Base-by-base conservation (phyloP, 2,888 invertebrate genomes). In the Cheilosia vulpina region DNA sequence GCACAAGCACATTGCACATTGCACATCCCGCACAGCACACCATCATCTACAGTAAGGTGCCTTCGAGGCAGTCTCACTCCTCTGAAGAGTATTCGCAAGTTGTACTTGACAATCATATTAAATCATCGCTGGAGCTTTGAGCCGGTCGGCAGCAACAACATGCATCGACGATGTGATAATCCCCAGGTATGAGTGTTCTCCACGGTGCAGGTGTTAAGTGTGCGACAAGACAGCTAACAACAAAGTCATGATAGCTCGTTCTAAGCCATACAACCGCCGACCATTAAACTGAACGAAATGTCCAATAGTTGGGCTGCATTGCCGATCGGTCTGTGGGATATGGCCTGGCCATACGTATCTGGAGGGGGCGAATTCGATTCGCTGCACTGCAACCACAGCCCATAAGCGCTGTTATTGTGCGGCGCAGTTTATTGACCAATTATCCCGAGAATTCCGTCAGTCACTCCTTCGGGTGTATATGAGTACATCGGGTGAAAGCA, bases 51-150 rank as follows among this genome's bases (percentile, higher is more conserved):
- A 43, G 55, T 60, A 41, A 69, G 65, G n/a, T 71, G 80, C 80
- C 80, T 55, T 50, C 69, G 45, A 80, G 84, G 75, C 75, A 71
- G 79, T 83, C 73, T 63, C 63, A 78, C 60, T 73, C 75, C 24
- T 9, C 60, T 27, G 27, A 57, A 65, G 62, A 65, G 62, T 43
- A 15, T 45, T 68, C 45, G 58, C 38, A 38, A 21, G 76, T 45
- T 60, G 69, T 72, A 63, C 85, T 85, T 81, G 85, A 85, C 85
- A 85, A 85, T 85, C 81, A 68, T 81, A 72, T 85, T 85, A 85
- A 85, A 85, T 85, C 85, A 81, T 85, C 76, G 77, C 60, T 45
- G 47, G 17, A 60, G 65, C 73, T 69, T 57, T 62, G 68, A 65
- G 60, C 24, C 43, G 31, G 58, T 38, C 57, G 55, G 65, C 83